Percentiles rank a stretch among this genome's conserved stretches.
Evolutionary conservation across 2,113 vertebrate species (phyloP).

Genomic region (Mustelus asterias): DNA sequence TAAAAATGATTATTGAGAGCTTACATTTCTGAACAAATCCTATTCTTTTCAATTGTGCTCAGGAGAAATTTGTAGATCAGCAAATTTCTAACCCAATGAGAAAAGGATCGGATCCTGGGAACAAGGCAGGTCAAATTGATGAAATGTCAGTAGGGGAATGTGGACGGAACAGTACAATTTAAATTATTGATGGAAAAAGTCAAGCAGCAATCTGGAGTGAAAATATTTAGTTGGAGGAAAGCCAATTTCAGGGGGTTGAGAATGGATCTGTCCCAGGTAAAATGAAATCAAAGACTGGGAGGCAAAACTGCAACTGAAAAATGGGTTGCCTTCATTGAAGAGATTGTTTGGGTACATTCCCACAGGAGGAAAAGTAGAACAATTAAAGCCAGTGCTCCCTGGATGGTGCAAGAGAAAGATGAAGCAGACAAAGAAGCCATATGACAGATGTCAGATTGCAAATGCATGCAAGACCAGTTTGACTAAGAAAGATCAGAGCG

Average conservation of each 20-base stretch:
- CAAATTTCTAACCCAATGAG: neutral
- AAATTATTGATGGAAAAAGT: neutral
- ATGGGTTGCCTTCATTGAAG: neutral
- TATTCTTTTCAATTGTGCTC: neutral
- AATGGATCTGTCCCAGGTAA: neutral
- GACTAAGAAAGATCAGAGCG: neutral
- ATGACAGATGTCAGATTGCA: neutral
- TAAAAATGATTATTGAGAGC: neutral
- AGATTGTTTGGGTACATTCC: neutral
- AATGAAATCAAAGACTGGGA: neutral
- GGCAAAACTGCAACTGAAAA: neutral
- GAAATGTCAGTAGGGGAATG: neutral
- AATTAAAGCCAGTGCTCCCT: neutral
- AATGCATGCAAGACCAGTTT: neutral
- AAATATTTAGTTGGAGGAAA: neutral
- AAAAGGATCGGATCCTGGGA: neutral
- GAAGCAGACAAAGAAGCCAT: neutral
- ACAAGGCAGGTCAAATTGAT: neutral
- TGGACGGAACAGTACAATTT: neutral
- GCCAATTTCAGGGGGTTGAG: neutral
- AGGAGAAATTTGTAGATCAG: neutral
- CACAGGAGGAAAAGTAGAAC: neutral
- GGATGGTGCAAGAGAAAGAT: neutral
- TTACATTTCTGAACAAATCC: neutral
- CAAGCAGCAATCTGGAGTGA: neutral